phyloP scores from a whole-genome alignment of 2,113 vertebrate species.

The Psettodes erumei region DNA sequence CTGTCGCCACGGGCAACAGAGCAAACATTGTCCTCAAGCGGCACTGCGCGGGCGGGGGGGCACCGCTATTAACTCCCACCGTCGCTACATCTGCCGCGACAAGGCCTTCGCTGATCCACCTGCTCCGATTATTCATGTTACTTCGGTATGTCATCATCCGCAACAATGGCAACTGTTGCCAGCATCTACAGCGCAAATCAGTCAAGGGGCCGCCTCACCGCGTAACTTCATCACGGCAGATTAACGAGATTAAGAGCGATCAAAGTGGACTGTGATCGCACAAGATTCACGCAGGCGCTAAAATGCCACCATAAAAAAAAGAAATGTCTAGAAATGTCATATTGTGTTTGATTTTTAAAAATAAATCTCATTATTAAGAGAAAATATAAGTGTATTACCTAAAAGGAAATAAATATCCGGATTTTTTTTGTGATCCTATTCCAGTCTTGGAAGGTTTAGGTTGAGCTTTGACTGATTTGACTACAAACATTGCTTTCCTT shows the following conservation, averaged over 20 bases:
- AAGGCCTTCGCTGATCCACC: constrained; percentile 1
- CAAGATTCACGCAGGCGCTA: background rate
- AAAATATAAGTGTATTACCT: background rate
- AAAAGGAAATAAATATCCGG: too few species aligned
- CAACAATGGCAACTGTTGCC: background rate
- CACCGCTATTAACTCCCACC: too few species aligned
- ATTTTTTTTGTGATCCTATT: too few species aligned
- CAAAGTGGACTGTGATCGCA: too few species aligned
- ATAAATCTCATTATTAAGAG: background rate
- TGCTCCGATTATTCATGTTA: background rate
- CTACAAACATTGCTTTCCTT: background rate
- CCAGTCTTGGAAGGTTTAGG: background rate
- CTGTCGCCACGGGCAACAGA: constrained; percentile 64
- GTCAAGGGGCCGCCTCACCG: too few species aligned
- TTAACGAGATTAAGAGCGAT: too few species aligned
- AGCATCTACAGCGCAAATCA: background rate
- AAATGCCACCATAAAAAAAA: too few species aligned
- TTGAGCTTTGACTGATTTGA: background rate
- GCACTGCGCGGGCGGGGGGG: too few species aligned
- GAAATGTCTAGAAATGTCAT: too few species aligned
- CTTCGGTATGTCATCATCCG: background rate
- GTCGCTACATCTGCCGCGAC: background rate
- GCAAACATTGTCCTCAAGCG: constrained; percentile 41
- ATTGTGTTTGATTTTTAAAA: background rate
- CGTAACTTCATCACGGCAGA: background rate